A percentile compares a stretch with the other conserved stretches of the same genome.
Conservation (phyloP, 2,797 vertebrate genomes). For the Xenops minutus region DNA sequence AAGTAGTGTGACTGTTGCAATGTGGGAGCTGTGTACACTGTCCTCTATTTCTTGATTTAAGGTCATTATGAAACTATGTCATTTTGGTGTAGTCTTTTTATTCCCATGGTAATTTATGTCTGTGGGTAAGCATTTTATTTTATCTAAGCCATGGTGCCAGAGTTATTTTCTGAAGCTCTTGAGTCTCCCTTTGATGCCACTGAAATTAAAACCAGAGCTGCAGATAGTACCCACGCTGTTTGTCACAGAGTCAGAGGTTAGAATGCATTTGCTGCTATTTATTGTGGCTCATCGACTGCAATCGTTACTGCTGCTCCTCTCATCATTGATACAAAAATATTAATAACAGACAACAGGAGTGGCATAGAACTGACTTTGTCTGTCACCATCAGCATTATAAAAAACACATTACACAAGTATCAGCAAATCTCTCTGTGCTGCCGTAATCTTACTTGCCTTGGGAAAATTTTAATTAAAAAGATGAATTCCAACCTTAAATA, state of each 20-base stretch:
- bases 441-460: constrained; percentile 50
- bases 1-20: constrained; percentile 20
- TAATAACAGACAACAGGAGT: constrained; percentile 71
- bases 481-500: constrained; percentile 10
- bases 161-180: constrained; percentile 70
- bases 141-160: constrained; percentile 71
- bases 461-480: constrained; percentile 56
- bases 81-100: constrained; percentile 72
- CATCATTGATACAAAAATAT: constrained; percentile 60
- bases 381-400: constrained; percentile 61
- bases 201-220: constrained; percentile 73
- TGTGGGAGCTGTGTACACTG: not conserved
- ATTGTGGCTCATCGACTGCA: constrained; percentile 60
- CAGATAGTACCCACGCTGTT: constrained; percentile 66
- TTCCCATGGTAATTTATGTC: constrained; percentile 74
- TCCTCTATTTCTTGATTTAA: constrained; percentile 68
- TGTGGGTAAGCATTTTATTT: constrained; percentile 77
- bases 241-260: constrained; percentile 73
- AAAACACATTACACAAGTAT: constrained; percentile 26
- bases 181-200: constrained; percentile 74
- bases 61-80: constrained; percentile 70
- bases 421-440: not conserved
- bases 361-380: constrained; percentile 68
- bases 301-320: constrained; percentile 52
- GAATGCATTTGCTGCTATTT: constrained; percentile 72